phyloP scores from a whole-genome alignment of 1,140 invertebrate species.

The Penaeus vannamei region DNA sequence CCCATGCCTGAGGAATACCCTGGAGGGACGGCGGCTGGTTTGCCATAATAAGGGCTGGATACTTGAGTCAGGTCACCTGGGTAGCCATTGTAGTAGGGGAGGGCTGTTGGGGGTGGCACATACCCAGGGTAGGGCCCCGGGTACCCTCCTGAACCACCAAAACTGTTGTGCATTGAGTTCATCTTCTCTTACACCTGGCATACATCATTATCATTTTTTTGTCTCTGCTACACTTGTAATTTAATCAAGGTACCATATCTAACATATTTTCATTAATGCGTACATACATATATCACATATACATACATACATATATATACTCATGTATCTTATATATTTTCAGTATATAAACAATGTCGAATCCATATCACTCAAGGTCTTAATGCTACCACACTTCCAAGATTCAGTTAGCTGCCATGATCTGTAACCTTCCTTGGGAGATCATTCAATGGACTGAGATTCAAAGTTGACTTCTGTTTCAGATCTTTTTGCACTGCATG shows the following conservation, averaged over 20 bases:
- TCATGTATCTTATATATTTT: background rate
- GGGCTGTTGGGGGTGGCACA: constrained; percentile 67
- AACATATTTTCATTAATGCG: background rate
- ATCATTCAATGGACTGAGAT: constrained; percentile 42
- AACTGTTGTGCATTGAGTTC: constrained; percentile 69
- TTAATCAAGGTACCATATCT: constrained; percentile 40
- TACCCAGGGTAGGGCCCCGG: constrained; percentile 67
- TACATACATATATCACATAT: no score
- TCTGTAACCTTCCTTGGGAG: constrained; percentile 6
- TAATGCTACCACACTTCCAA: constrained; percentile 22
- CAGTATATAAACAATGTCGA: constrained; percentile 9
- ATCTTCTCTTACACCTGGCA: constrained; percentile 62
- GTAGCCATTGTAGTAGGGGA: constrained; percentile 68
- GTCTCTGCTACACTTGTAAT: constrained; percentile 43
- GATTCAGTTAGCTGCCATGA: constrained; percentile 43
- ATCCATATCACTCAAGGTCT: constrained; percentile 40
- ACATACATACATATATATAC: constrained; percentile 7
- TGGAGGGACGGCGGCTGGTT: constrained; percentile 65
- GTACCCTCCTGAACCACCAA: constrained; percentile 68
- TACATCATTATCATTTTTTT: constrained; percentile 51
- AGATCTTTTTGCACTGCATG: constrained; percentile 41
- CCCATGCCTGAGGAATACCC: constrained; percentile 68
- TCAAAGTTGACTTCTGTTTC: constrained; percentile 22
- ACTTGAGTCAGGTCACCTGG: constrained; percentile 67
- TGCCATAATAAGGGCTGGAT: constrained; percentile 68